A percentile compares a stretch with the other conserved stretches of the same genome.
These are phyloP conservation scores for Carlito syrichta DNA, from an alignment of 2,113 vertebrate species.

Conservation along the genomic window DNA sequence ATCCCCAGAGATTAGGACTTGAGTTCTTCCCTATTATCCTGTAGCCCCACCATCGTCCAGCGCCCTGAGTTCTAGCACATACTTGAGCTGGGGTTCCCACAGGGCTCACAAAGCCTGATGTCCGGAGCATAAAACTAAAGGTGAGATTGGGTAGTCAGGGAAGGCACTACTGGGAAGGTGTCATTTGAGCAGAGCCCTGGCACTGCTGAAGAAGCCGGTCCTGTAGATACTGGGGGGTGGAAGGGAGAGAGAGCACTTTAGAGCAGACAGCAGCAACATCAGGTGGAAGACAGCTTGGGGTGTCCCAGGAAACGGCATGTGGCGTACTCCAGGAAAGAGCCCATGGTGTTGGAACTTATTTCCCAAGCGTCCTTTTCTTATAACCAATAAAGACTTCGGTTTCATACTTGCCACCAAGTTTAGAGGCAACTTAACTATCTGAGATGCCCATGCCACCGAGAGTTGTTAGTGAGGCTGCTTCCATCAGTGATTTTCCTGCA, in stretches of 20 bases:
- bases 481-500: neutral
- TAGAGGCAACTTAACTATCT: neutral
- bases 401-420: neutral
- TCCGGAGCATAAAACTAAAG: neutral
- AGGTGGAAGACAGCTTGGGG: neutral
- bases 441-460: neutral
- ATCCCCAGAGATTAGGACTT: neutral
- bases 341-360: neutral
- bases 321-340: neutral
- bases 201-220: neutral
- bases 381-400: neutral
- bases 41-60: neutral
- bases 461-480: neutral
- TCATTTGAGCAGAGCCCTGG: neutral
- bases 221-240: fast-evolving
- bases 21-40: neutral
- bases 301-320: neutral
- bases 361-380: neutral
- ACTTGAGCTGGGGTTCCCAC: too few species aligned
- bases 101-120: neutral
- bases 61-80: neutral
- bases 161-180: neutral
- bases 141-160: fast-evolving
- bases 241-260: neutral
- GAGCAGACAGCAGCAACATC: fast-evolving